Evolutionary conservation across 2,888 invertebrate species (phyloP), one percentile per base, ranked within the genome.

Genomic region (Agrilus biguttatus): DNA sequence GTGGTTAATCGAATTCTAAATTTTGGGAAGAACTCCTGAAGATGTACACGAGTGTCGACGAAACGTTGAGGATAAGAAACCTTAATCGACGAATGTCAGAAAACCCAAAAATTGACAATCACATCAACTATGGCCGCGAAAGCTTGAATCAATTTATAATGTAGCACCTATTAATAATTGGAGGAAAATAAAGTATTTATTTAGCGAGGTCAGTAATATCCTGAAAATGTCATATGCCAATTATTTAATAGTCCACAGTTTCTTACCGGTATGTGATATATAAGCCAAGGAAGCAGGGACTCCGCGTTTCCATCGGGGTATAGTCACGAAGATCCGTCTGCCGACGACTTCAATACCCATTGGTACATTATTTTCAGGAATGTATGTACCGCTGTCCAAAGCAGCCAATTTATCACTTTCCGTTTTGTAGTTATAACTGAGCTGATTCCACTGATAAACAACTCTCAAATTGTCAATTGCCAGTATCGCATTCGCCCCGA

Each of bases 211-310:
- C 21, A 21, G 21, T 21, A 21, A 21, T 21, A 7, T 5, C 7
- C 7, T 10, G 10, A 28, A n/a, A 28, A 28, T 28, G 10, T 8
- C 10, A 4, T 7, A 21, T 6, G 21, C 5, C 21, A 21, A 21
- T 21, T 21, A 21, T 19, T 19, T 4, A 19, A 19, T 37, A 21
- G 17, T 8, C 7, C 23, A 5, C n/a, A 8, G 10, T 17, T 34
- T 40, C 45, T 66, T 56, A 83, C 83, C 83, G 68, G 77, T 78
- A 52, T 79, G 65, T 58, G 78, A 74, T 53, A 86, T 75, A 62
- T 81, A 83, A 55, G 77, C 78, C 59, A 87, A 70, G 47, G 81
- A 81, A 19, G 83, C 77, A 1, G 84, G 80, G 17, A 86, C 81
- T 8, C 87, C 87, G 14, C 65, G 58, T 54, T 73, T 77, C 85